Conservation (phyloP, 2,797 vertebrate species). For the Poeciliopsis presidionis region DNA sequence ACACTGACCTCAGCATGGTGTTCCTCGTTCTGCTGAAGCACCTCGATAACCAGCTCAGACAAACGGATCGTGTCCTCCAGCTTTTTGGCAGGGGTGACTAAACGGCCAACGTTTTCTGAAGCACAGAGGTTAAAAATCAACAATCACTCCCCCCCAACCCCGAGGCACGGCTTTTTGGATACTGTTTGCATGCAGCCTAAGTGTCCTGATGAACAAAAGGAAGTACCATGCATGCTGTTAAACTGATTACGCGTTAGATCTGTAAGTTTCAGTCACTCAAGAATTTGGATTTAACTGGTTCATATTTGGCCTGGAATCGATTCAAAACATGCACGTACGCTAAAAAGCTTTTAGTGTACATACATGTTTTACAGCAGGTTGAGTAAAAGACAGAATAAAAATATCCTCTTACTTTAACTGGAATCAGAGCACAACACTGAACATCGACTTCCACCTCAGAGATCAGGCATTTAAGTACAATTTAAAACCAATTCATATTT, state of each 20-base stretch:
- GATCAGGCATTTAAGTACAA: neutral
- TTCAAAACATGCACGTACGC: neutral
- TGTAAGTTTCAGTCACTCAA: constrained; percentile 32
- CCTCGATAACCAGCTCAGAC: constrained; percentile 97
- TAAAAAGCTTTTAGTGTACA: neutral
- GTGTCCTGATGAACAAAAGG: neutral
- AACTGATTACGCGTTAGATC: constrained; percentile 17
- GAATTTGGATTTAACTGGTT: constrained; percentile 26
- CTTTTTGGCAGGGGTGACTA: constrained; percentile 98
- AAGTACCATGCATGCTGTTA: constrained; percentile 38
- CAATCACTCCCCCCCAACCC: neutral
- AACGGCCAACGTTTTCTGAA: constrained; percentile 98
- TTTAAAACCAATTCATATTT: neutral
- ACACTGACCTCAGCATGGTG: constrained; percentile 97
- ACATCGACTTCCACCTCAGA: neutral
- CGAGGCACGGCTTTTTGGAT: neutral
- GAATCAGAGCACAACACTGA: neutral
- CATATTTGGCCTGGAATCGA: neutral
- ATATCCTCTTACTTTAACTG: neutral
- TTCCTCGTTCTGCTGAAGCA: constrained; percentile 98
- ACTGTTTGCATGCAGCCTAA: constrained; percentile 45
- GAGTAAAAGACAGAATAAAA: neutral
- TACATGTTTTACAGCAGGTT: neutral
- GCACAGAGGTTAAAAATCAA: constrained; percentile 88
- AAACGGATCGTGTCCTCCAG: constrained; percentile 98